Base-by-base conservation (phyloP, 2,888 invertebrate species). In the Zele albiditarsus region DNA sequence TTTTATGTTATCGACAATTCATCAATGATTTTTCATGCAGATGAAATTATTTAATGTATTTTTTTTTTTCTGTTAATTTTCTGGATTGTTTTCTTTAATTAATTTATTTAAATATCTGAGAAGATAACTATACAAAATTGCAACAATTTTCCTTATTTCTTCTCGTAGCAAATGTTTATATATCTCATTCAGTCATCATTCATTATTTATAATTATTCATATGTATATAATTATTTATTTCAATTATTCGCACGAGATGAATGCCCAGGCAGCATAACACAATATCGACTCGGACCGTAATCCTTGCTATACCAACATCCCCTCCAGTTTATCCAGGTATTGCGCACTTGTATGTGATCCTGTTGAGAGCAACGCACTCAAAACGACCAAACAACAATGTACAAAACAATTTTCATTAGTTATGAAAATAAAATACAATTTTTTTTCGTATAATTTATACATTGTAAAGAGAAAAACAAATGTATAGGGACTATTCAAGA, bases 301-400 rank as follows among this genome's bases (percentile, higher is more conserved):
- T 53, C 23, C 53, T 53, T 53, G 23, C 53, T 23, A 23, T 3
- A 53, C 53, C n/a, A 53, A 53, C 20, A 4, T 20, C 53, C 53
- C 4, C 53, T 53, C 20, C 6, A 53, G n/a, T 53, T 53, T 10
- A 53, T 53, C 53, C 10, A n/a, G 46, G 20, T 53, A 10, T 53
- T 53, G 53, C 53, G 53, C 53, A 53, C 53, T 53, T 53, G 53
- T 53, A 20, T 53, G n/a, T 53, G 20, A 53, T 53, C 53, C 53
- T 53, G 53, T 20, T 53, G 53, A 53, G 53, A 53, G 53, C 53
- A 53, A 8, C 10, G 53, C 53, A 53, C 53, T 53, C 53, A 23
- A 20, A 53, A n/a, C 20, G 53, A 53, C 20, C 38, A 38, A 38
- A 53, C 20, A 53, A 53, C 20, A 20, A 20, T 53, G 46, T 16